phyloP scores from a whole-genome alignment of 2,888 invertebrate species.

The Ectemnius cavifrons region DNA sequence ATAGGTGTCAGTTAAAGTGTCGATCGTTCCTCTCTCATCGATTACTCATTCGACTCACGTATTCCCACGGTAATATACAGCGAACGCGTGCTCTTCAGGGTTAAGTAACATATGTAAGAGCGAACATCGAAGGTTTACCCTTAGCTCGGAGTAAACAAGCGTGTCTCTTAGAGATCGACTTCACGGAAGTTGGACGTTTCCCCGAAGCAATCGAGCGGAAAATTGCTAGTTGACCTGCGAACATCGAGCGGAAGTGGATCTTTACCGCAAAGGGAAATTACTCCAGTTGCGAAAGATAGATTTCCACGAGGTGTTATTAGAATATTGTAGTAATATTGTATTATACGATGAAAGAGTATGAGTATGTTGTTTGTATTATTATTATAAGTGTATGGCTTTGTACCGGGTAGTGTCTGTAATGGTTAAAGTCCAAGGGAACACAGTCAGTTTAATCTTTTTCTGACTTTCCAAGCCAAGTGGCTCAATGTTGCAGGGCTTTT shows the following conservation, averaged over 20 bases:
- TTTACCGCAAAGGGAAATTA: conserved; percentile 16
- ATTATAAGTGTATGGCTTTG: too few species aligned
- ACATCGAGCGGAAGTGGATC: conserved; percentile 52
- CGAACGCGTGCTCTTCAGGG: conserved; percentile 30
- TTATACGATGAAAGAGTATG: too few species aligned
- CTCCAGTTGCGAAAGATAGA: too few species aligned
- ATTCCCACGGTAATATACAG: conserved; percentile 45
- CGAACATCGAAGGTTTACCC: conserved; percentile 7
- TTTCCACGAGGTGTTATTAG: too few species aligned
- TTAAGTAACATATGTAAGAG: conserved; percentile 40
- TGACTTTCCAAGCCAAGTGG: too few species aligned
- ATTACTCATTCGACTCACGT: conserved; percentile 39
- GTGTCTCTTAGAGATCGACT: conserved; percentile 61
- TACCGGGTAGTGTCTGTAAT: too few species aligned
- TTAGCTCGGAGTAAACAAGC: conserved; percentile 53
- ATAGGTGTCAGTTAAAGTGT: neutral
- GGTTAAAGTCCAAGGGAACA: too few species aligned
- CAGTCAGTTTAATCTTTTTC: too few species aligned
- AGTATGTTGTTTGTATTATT: too few species aligned
- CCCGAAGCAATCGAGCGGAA: conserved; percentile 59
- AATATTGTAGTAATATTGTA: too few species aligned
- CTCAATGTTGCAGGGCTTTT: too few species aligned
- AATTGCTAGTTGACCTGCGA: conserved; percentile 61
- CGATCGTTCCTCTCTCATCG: neutral
- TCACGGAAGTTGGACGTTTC: conserved; percentile 58